Evolutionary conservation across 2,888 invertebrate species (phyloP).

Genomic region (Tiliacea citrago): DNA sequence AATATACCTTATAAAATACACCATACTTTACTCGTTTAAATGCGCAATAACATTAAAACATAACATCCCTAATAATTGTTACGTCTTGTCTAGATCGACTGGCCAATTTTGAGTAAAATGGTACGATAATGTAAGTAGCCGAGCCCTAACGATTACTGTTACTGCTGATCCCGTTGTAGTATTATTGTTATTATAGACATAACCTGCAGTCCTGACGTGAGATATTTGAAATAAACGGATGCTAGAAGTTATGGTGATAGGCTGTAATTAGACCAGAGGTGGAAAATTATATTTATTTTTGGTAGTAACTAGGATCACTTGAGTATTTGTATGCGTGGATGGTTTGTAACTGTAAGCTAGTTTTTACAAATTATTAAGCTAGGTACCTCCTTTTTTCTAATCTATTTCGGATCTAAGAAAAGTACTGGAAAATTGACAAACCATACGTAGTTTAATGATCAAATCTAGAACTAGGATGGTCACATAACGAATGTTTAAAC

Average conservation of each 20-base stretch:
- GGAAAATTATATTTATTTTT: neutral
- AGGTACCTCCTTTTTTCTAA: neutral
- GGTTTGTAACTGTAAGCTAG: neutral
- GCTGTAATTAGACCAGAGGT: neutral
- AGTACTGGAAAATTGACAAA: neutral
- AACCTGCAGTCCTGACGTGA: slow-evolving; percentile 66
- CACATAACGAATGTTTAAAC: too few relatives aligned
- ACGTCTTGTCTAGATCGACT: slow-evolving; percentile 33
- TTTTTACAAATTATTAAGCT: neutral
- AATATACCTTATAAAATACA: slow-evolving; percentile 4
- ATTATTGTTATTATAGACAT: slow-evolving; percentile 77
- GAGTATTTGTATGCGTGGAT: neutral
- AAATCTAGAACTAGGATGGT: neutral
- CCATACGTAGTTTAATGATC: neutral
- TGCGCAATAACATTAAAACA: slow-evolving; percentile 41
- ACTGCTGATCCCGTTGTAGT: slow-evolving; percentile 67
- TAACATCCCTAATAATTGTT: slow-evolving; percentile 42
- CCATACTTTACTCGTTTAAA: slow-evolving; percentile 9
- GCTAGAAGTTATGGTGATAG: slow-evolving; percentile 14
- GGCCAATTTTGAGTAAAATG: slow-evolving; percentile 73
- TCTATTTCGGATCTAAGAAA: neutral
- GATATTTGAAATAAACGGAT: slow-evolving; percentile 42
- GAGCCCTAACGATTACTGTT: slow-evolving; percentile 69
- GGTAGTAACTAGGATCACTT: neutral
- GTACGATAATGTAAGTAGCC: slow-evolving; percentile 74